These are phyloP conservation scores for Globodera rostochiensis DNA, from an alignment of 1,140 invertebrate genomes.

Conservation along the genomic window DNA sequence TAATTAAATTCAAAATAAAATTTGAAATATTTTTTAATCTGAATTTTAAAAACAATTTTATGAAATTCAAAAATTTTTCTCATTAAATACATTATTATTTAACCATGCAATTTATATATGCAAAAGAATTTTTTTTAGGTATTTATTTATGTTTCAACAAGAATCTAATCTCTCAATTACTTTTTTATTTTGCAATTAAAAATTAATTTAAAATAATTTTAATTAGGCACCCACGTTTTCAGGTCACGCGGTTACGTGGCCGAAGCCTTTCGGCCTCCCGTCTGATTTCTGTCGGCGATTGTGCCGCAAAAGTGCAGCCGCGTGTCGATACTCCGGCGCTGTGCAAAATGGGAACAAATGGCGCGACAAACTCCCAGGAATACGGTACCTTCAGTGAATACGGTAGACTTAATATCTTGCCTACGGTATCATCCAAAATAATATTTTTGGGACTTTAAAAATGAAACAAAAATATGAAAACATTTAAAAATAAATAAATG, in stretches of 20 bases:
- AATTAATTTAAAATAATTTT: background rate
- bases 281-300: conserved; percentile 13
- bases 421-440: background rate
- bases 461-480: too few species aligned
- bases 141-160: too few species aligned
- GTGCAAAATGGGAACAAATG: background rate
- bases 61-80: too few species aligned
- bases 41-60: too few species aligned
- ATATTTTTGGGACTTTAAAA: too few species aligned
- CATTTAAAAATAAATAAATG: too few species aligned
- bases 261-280: conserved; percentile 29
- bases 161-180: too few species aligned
- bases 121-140: too few species aligned
- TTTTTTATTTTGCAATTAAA: background rate
- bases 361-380: background rate
- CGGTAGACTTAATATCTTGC: background rate
- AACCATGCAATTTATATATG: too few species aligned
- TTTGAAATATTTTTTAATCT: background rate
- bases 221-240: background rate
- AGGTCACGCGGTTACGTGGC: background rate
- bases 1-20: conserved; percentile 19
- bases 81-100: too few species aligned
- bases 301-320: background rate
- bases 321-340: background rate
- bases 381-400: background rate